Evolutionary conservation across 2,797 vertebrate species (phyloP), one percentile per base, ranked within the genome.

Genomic region (Eospalax fontanierii): DNA sequence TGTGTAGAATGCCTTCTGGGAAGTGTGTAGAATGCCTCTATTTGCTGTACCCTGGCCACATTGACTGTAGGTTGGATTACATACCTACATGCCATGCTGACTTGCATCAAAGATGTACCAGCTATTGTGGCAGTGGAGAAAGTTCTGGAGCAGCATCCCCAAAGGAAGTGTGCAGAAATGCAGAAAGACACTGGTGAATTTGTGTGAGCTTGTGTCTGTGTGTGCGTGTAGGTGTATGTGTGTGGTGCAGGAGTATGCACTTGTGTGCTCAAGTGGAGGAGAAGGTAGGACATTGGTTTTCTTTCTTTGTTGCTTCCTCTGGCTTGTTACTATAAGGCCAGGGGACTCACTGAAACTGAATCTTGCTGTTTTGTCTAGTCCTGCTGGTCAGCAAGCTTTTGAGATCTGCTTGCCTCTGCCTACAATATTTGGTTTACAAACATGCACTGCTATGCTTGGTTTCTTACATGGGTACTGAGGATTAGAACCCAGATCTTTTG

Each of bases 181-280:
- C 11, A 10, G 21, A 50, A 0, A 4, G 4, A 0, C 43, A 40
- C 4, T 21, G 43, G 2, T 2, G 9, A 5, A 9, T 18, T 6
- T 74, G 6, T 28, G 18, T 22, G 21, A 15, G 18, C 5, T 90
- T 22, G 1, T 6, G 46, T 6, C 6, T 11, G 50, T 54, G 50
- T 54, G 50, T 9, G 50, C 12, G 8, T 54, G 8, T 54, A 54
- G 50, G 50, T 50, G 14, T 12, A 54, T 54, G 50, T 54, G 50
- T 54, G 50, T 54, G 9, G 50, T 15, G 14, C 50, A 15, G 2
- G 50, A 54, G 12, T 54, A 15, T 54, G 50, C 12, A 54, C 14
- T 54, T 54, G 50, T 54, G 50, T 54, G 50, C 46, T 46, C 46
- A 46, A 6, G 11, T 46, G 46, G 11, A 46, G 46, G 46, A 5